Evolutionary conservation across 2,888 invertebrate species (phyloP), one percentile per base, ranked within the genome.

Genomic region (Dicranocentrus wangi): DNA sequence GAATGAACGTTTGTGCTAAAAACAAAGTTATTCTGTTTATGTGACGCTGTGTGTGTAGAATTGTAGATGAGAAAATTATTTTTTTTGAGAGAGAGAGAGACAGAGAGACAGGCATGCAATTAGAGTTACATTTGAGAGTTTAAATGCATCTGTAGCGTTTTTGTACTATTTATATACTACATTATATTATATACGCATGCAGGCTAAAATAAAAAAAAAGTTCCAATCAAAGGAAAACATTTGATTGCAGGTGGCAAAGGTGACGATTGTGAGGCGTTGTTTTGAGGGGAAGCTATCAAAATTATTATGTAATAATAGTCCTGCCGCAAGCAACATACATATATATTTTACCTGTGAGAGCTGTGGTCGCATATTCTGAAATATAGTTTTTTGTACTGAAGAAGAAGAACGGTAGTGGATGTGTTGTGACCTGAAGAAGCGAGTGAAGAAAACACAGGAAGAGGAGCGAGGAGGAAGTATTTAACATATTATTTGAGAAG

Each of bases 401-500:
- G 5, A 13, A 39, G 39, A 8, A 17, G 17, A 5, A 17, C 3
- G 51, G n/a, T 17, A 51, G 51, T n/a, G 58, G 17, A 23, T n/a
- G 17, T 51, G 7, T n/a, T n/a, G 51, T 51, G 51, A 55, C 21
- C 25, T n/a, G n/a, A n/a, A n/a, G n/a, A n/a, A n/a, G n/a, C n/a
- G n/a, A n/a, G n/a, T 58, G 58, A 58, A 58, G 58, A 63, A 63
- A 63, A 63, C 19, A 17, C 61, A 63, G 61, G 61, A 63, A 63
- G 61, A 63, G 21, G 32, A 21, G 32, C n/a, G 32, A 63, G 17
- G 61, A 63, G 61, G 61, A 63, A 63, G 61, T 63, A 17, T 39
- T 63, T 63, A 39, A 32, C 27, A 58, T 32, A 63, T 19, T 32
- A 17, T n/a, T 23, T 21, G 28, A 17, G 19, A 63, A 51, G 8